These are phyloP conservation scores for Cardiocondyla obscurior DNA, from an alignment of 1,140 invertebrate species.

Conservation along the genomic window DNA sequence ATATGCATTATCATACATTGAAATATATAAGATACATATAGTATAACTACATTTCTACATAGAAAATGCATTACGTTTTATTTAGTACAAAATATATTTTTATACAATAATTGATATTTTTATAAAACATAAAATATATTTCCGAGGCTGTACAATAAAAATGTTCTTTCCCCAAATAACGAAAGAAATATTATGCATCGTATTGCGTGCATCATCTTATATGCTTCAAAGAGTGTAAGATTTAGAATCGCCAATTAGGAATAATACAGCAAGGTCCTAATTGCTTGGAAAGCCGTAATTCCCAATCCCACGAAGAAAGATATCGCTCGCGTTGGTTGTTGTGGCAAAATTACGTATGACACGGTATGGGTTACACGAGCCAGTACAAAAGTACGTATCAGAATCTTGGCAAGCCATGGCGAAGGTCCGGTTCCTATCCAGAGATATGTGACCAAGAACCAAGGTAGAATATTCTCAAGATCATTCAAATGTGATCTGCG, in stretches of 20 bases:
- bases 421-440: slow-evolving; percentile 86
- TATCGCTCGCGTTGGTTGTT: slow-evolving; percentile 86
- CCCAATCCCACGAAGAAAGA: slow-evolving; percentile 83
- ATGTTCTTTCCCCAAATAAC: neutral
- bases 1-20: neutral
- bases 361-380: slow-evolving; percentile 86
- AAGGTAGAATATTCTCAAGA: slow-evolving; percentile 88
- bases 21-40: no score
- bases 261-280: slow-evolving; percentile 79
- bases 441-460: slow-evolving; percentile 85
- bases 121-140: neutral
- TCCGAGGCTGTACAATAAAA: neutral
- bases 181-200: neutral
- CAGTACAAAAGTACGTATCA: slow-evolving; percentile 86
- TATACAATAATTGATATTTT: neutral
- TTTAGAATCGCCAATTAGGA: no score
- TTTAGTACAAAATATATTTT: neutral
- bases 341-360: slow-evolving; percentile 84
- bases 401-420: slow-evolving; percentile 82
- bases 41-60: no score
- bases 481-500: slow-evolving; percentile 89
- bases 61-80: no score
- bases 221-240: neutral
- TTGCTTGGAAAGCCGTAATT: slow-evolving; percentile 85
- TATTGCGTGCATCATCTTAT: neutral